These are phyloP conservation scores for Bubo blakistoni DNA, from an alignment of 2,113 vertebrate genomes.

Conservation along the genomic window DNA sequence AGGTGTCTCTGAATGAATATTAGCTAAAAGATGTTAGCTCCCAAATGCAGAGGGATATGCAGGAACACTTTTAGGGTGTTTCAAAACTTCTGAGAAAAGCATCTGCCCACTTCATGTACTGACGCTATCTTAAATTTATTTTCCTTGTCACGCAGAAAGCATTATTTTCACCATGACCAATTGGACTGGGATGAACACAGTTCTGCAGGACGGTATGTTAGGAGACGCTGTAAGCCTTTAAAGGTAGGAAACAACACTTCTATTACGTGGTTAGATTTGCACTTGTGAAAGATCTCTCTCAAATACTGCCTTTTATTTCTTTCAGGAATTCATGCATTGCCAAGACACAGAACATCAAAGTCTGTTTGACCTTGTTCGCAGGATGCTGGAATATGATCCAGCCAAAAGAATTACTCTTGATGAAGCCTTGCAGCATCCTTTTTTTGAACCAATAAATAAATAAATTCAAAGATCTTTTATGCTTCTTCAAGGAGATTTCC, in stretches of 20 bases:
- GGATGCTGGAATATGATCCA: slow-evolving; percentile 92
- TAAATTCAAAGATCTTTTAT: slow-evolving; percentile 64
- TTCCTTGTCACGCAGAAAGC: slow-evolving; percentile 74
- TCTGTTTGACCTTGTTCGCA: slow-evolving; percentile 91
- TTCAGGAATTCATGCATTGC: slow-evolving; percentile 88
- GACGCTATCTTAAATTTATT: background rate
- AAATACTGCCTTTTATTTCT: background rate
- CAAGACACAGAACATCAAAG: slow-evolving; percentile 84
- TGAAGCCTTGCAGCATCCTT: slow-evolving; percentile 87
- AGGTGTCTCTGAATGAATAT: background rate
- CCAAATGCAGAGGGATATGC: background rate
- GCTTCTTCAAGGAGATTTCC: slow-evolving; percentile 81
- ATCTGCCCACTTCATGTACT: background rate
- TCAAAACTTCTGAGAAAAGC: background rate
- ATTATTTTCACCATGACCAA: slow-evolving; percentile 84
- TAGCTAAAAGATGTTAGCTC: background rate
- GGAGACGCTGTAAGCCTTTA: slow-evolving; percentile 90
- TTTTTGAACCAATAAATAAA: slow-evolving; percentile 81
- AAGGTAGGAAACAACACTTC: slow-evolving; percentile 73
- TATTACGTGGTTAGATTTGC: background rate
- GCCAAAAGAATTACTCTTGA: slow-evolving; percentile 88
- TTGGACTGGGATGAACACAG: slow-evolving; percentile 92
- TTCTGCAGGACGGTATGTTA: slow-evolving; percentile 87
- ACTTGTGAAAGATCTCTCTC: background rate
- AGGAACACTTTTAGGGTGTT: background rate